Evolutionary conservation across 1,140 invertebrate genomes (phyloP), one percentile per base, ranked within the genome.

Genomic region (Thereuonema tuberculata): DNA sequence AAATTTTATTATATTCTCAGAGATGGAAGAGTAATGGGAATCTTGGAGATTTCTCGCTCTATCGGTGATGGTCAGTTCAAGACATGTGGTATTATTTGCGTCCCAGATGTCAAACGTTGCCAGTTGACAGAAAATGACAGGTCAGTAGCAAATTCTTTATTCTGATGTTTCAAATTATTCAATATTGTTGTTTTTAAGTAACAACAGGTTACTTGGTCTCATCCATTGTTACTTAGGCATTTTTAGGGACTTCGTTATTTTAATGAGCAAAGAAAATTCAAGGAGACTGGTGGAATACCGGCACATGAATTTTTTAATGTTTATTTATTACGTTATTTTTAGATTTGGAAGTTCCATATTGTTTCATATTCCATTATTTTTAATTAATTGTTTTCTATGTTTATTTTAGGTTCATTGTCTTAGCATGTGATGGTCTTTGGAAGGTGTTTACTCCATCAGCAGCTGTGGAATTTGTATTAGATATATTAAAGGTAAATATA

Each of bases 371-470:
- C 17, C 17, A 9, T 37, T 37, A 9, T 37, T 37, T 37, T 37
- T 37, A 37, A 37, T 37, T 37, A 9, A 9, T 37, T 37, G 17
- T 37, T 37, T 37, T 9, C 17, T 37, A 54, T 47, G 48, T 26
- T 21, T 54, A 28, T 58, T 61, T 24, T 59, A 77, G 76, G 55
- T 77, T 70, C 66, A 62, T 77, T 14, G 63, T 77, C 48, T 67
- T 78, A 46, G 77, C 76, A 14, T 78, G 77, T 67, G 77, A 78
- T 70, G 77, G 77, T 20, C 64, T 78, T 21, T 78, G 77, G 77
- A 78, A 78, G 65, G 70, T 67, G 46, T 76, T 78, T 63, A 66
- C 67, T 21, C 64, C 68, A 9, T 67, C 71, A 24, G 72, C 73
- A 63, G 76, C 73, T 49, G 69, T 78, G 14, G 48, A 70, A 15